Evolutionary conservation across 1,140 invertebrate species (phyloP), one percentile per base, ranked within the genome.

Genomic region (Drosophila sp.): DNA sequence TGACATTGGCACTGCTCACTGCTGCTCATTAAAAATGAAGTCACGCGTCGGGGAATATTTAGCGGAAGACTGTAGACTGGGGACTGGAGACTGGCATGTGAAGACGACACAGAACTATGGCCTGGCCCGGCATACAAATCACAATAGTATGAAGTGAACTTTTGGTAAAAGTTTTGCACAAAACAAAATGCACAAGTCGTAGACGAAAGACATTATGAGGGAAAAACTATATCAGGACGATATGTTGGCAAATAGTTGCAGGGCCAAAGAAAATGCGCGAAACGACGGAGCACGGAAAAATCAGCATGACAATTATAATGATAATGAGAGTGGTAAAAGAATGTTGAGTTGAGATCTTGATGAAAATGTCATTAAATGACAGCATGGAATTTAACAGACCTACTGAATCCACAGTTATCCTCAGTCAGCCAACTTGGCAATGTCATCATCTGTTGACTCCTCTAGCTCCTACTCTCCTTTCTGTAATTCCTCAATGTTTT

Each of bases 221-320:
- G 16, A 4, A 38, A 29, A 2, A 25, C 27, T 9, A 21, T 29
- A 21, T 18, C 8, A 21, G 36, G 9, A 7, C 54, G 51, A 76
- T 72, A 76, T 72, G 81, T 89, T 89, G 64, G 57, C 41, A 77
- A 89, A 89, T 87, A 76, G 87, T 80, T 79, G 66, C 58, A 36
- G 41, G 45, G 38, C 50, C 43, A 45, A 48, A 27, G 34, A 34
- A 29, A 77, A 62, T 59, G 56, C 50, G 58, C 34, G 51, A 38
- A 38, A 53, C 32, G 41, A n/a, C n/a, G n/a, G n/a, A 46, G 64
- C 41, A 58, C 76, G 70, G 45, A 36, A 87, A 29, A 87, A 89
- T 89, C 76, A 87, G 83, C 83, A 89, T 87, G 83, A 87, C 83
- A 87, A 87, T 87, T 87, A 87, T 89, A 89, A 87, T 87, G 83